These are phyloP conservation scores for Lates japonicus DNA, from an alignment of 2,797 vertebrate species.

Conservation along the genomic window DNA sequence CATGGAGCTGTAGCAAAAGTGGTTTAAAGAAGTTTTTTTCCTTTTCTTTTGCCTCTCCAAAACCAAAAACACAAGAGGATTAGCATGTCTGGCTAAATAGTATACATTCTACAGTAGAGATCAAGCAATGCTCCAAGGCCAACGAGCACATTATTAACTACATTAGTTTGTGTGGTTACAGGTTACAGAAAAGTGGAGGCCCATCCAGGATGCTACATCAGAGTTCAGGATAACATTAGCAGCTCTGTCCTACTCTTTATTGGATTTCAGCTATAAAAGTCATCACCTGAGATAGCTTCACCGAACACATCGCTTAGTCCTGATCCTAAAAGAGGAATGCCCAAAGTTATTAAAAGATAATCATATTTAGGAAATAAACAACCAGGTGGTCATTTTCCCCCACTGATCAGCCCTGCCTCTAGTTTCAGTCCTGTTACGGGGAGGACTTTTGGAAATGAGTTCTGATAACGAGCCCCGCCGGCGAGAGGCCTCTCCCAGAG, in stretches of 20 bases:
- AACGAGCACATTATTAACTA: background rate
- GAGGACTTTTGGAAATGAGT: slow-evolving; percentile 56
- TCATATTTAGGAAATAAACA: background rate
- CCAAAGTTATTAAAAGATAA: background rate
- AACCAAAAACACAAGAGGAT: background rate
- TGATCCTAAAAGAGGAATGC: background rate
- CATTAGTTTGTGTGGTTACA: background rate
- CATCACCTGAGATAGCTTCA: background rate
- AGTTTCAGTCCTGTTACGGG: slow-evolving; percentile 24
- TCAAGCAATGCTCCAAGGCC: background rate
- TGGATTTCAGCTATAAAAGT: background rate
- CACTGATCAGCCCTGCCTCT: background rate
- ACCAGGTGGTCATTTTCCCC: background rate
- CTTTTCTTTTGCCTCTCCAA: background rate
- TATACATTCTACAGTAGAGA: background rate
- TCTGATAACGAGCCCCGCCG: slow-evolving; percentile 56
- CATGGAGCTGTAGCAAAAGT: too few species aligned
- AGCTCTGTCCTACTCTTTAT: background rate
- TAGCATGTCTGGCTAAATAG: background rate
- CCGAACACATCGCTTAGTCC: background rate
- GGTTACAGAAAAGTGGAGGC: background rate
- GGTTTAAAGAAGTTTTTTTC: background rate
- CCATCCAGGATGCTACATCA: background rate
- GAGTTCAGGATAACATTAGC: background rate
- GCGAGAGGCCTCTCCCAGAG: slow-evolving; percentile 41